phyloP scores from a whole-genome alignment of 2,888 invertebrate genomes.

The Acanthoscelides obtectus region DNA sequence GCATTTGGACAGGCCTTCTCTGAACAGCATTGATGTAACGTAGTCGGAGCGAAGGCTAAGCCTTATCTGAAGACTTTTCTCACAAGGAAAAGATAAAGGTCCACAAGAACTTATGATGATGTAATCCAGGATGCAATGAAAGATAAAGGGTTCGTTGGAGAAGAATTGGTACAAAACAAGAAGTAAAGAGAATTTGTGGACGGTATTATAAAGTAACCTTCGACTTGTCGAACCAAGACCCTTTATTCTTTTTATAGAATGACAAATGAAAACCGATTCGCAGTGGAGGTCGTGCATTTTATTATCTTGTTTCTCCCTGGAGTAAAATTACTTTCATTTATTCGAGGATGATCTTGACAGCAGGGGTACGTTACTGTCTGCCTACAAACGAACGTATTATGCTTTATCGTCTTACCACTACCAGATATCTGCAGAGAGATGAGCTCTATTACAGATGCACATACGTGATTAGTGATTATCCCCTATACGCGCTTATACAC shows the following conservation, averaged over 20 bases:
- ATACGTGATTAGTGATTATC: neutral
- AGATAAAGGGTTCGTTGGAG: too few relatives aligned
- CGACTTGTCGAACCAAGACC: neutral
- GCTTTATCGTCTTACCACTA: neutral
- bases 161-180: too few relatives aligned
- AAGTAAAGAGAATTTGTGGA: too few relatives aligned
- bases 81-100: too few relatives aligned
- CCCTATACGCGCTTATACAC: neutral
- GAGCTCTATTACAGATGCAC: neutral
- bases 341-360: neutral
- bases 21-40: too few relatives aligned
- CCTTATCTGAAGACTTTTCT: too few relatives aligned
- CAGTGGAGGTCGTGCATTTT: neutral
- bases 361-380: neutral
- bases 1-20: too few relatives aligned
- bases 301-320: neutral
- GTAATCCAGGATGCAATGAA: too few relatives aligned
- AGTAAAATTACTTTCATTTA: neutral
- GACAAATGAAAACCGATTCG: neutral
- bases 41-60: too few relatives aligned
- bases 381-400: neutral
- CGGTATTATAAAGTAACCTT: too few relatives aligned
- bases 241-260: neutral
- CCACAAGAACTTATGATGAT: too few relatives aligned
- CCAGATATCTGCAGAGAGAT: neutral